Conservation (phyloP, 2,113 vertebrate species). For the Semnopithecus entellus region DNA sequence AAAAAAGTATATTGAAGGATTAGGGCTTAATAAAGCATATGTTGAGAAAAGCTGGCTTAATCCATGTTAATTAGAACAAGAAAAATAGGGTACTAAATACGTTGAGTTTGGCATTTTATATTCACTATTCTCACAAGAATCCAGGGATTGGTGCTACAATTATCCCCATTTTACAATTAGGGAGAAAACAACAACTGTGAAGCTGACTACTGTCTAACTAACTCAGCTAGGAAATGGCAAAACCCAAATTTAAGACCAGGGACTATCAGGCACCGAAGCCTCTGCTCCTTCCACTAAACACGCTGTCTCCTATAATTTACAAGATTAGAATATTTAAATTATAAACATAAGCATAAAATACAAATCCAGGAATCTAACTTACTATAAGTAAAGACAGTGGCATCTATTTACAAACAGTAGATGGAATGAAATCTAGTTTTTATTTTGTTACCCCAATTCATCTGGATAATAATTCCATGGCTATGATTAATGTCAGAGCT, state of each 20-base stretch:
- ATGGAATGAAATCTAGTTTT: slow-evolving; percentile 17
- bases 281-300: neutral
- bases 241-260: neutral
- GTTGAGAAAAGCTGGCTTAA: slow-evolving; percentile 44
- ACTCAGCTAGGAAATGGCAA: neutral
- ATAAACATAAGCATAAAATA: neutral
- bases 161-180: neutral
- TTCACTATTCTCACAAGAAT: slow-evolving; percentile 20
- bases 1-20: neutral
- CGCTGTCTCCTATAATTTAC: neutral
- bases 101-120: slow-evolving; percentile 19
- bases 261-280: neutral
- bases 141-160: neutral
- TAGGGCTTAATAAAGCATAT: neutral
- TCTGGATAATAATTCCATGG: slow-evolving; percentile 24
- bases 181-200: neutral
- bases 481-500: slow-evolving; percentile 11
- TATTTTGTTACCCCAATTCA: neutral
- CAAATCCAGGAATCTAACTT: neutral
- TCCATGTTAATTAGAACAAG: neutral
- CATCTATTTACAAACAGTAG: slow-evolving; percentile 35
- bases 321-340: slow-evolving; percentile 8
- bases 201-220: neutral
- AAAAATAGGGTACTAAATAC: neutral
- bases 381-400: neutral